phyloP scores from a whole-genome alignment of 2,888 invertebrate genomes.

The Lasius platythorax region DNA sequence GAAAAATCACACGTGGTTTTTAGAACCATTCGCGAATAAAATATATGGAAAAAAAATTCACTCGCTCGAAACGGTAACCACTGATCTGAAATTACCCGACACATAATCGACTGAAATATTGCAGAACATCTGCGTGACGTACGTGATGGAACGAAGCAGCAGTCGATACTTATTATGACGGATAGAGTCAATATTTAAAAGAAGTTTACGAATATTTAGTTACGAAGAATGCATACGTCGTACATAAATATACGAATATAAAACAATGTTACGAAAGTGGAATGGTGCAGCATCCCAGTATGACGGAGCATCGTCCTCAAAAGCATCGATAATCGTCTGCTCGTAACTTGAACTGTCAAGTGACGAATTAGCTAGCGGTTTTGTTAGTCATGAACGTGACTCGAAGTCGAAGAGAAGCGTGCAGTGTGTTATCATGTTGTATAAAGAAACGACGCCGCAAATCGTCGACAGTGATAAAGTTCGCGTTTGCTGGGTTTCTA shows the following conservation, averaged over 20 bases:
- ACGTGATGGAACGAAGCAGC: slow-evolving; percentile 33
- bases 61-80: not conserved
- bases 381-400: slow-evolving; percentile 28
- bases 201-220: slow-evolving; percentile 38
- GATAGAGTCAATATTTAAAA: slow-evolving; percentile 46
- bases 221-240: not conserved
- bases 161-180: slow-evolving; percentile 48
- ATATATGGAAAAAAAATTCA: not conserved
- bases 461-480: slow-evolving; percentile 28
- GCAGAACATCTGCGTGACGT: slow-evolving; percentile 59
- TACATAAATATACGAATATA: slow-evolving; percentile 35
- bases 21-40: not conserved
- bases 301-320: slow-evolving; percentile 20
- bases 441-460: slow-evolving; percentile 33
- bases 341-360: not conserved
- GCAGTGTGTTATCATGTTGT: slow-evolving; percentile 24
- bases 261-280: slow-evolving; percentile 61
- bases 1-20: slow-evolving; percentile 13
- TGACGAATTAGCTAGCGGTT: slow-evolving; percentile 45
- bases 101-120: slow-evolving; percentile 34
- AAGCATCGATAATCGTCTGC: slow-evolving; percentile 44
- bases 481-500: not conserved
- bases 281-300: slow-evolving; percentile 22
- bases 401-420: slow-evolving; percentile 12
- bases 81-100: slow-evolving; percentile 11